Base-by-base conservation (phyloP, 2,113 vertebrate genomes). In the Poeciliopsis retropinna region DNA sequence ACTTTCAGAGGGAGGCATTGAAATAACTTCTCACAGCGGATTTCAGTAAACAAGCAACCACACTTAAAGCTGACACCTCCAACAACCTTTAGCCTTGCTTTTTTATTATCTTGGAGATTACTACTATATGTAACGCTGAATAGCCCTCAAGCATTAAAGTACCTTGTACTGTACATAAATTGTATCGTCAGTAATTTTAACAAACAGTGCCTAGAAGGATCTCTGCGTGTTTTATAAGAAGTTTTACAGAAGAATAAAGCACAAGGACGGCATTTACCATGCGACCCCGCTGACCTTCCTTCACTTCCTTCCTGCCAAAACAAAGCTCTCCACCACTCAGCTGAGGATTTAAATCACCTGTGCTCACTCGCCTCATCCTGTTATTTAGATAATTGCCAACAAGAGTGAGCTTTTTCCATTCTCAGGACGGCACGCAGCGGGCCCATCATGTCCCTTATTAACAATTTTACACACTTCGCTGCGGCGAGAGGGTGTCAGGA, bases 381-480 rank as follows among this genome's bases (percentile, higher is more conserved):
- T 92, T 92, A 91, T 93, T 91, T 91, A 81, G 90, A 94, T 94
- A 92, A 95, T 93, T 93, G 92, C 90, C 86, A 88, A 91, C 87
- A 82, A 92, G 91, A 90, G 85, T 82, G 82, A 85, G 78, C 78
- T 85, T 91, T 87, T 88, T 89, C 84, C 84, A 87, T 90, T 89
- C 89, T 91, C 87, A 80, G 85, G 83, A 88, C 88, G 71, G 86
- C 91, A 85, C 76, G 89, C 85, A 83, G 87, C 76, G 76, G 89
- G 82, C 84, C 91, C 91, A 93, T 94, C 92, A 92, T 92, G 91
- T 91, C 87, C 89, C 91, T 92, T 94, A 94, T 95, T 94, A 94
- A 90, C 87, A 91, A 92, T 94, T 94, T 94, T 94, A 93, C 93
- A 94, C 91, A 91, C 92, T 87, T 79, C 90, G 92, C 85, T 85